Evolutionary conservation across 2,888 invertebrate species (phyloP), one percentile per base, ranked within the genome.

Genomic region (Caenorhabditis virilis): DNA sequence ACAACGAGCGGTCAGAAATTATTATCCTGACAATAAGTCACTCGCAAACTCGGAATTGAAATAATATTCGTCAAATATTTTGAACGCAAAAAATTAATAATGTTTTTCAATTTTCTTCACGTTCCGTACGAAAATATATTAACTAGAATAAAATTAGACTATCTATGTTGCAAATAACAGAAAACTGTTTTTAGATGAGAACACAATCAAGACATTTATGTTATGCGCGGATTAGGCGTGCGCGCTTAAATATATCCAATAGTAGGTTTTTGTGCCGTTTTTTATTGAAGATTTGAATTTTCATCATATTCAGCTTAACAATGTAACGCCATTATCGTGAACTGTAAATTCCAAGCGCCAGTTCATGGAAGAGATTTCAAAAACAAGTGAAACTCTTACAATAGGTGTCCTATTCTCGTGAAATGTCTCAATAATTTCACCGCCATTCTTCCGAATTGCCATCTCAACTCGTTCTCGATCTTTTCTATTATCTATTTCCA

Each of bases 401-500:
- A 20, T 3, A 23, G 50, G 50, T 16, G 54, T 46, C 6, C 13
- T 11, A n/a, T 16, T 16, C n/a, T 59, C 64, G 15, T 55, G 49
- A 36, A 51, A 59, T 15, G 55, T 43, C 1, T 46, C 51, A 38
- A 64, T 15, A 25, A 64, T 41, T 1, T 9, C 9, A 11, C 54
- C 64, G 0, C 55, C 59, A 9, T 25, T 9, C 23, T 30, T 47
- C 11, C 13, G 23, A 20, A 64, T 48, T 2, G 20, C 13, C 15
- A 50, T 43, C 2, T 43, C 42, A 9, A 64, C 52, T 11, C 11
- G 43, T 16, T 7, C 20, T 16, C 55, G 46, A 9, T 22, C 18
- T 25, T 48, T 30, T 6, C 48, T 53, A 35, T 64, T 48, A 27
- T 59, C 59, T 1, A 64, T 41, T 33, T 64, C 64, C 13, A 64